phyloP scores from a whole-genome alignment of 1,140 invertebrate genomes.

The Zaprionus ornatus region DNA sequence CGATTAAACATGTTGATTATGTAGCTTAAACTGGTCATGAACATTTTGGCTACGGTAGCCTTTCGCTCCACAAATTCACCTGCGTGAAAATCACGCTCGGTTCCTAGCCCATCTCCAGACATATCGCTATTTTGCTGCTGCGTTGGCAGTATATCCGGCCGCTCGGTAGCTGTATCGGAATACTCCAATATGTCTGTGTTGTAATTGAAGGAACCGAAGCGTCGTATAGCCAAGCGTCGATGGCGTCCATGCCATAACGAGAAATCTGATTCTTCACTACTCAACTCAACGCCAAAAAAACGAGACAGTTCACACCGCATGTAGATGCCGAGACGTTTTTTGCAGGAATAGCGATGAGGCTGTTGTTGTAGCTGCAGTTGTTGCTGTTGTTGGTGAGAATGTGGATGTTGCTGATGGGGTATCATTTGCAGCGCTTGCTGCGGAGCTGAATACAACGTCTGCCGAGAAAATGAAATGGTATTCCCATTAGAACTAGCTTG shows the following conservation, averaged over 20 bases:
- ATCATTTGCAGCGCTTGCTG: constrained; percentile 38
- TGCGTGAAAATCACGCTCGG: constrained; percentile 59
- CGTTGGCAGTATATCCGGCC: constrained; percentile 84
- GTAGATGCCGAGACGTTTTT: constrained; percentile 85
- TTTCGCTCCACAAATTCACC: constrained; percentile 84
- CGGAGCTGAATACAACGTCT: constrained; percentile 25
- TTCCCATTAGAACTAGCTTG: background rate
- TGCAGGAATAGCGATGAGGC: constrained; percentile 66
- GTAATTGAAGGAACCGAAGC: constrained; percentile 70
- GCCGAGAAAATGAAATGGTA: constrained; percentile 11
- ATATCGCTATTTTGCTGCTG: constrained; percentile 52
- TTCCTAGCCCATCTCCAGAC: constrained; percentile 26
- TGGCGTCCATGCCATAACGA: constrained; percentile 88
- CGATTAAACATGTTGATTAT: constrained; percentile 85
- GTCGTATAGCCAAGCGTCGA: constrained; percentile 86
- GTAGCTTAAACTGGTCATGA: constrained; percentile 85
- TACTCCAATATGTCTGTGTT: constrained; percentile 40
- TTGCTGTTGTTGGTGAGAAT: constrained; percentile 21
- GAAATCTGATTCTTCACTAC: constrained; percentile 87
- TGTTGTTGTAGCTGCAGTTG: constrained; percentile 39
- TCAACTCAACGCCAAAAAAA: constrained; percentile 89
- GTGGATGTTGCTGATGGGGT: constrained; percentile 34
- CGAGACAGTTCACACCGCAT: constrained; percentile 88
- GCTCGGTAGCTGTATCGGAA: constrained; percentile 38
- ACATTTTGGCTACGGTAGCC: constrained; percentile 86